Percentiles rank a stretch among this genome's conserved stretches.
Conservation (phyloP, 2,113 vertebrate species). For the Pygoscelis antarcticus region DNA sequence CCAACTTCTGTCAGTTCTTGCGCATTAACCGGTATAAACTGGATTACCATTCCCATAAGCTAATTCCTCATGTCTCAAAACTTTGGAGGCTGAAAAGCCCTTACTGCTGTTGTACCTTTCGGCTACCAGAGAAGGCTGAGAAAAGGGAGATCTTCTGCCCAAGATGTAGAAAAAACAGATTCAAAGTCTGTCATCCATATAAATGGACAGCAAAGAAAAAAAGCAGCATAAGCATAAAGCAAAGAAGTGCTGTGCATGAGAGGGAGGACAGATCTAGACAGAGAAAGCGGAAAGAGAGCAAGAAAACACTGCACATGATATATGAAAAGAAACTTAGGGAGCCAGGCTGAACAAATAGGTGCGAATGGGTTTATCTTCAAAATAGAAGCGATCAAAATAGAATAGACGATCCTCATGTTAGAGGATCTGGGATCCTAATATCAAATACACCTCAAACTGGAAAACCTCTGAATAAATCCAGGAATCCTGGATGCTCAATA, state of each 20-base stretch:
- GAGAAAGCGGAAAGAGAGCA: not conserved
- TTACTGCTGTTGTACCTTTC: not conserved
- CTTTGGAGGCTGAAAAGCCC: not conserved
- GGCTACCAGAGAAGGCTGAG: not conserved
- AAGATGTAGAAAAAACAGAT: not conserved
- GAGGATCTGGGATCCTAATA: not conserved
- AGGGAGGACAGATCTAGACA: no score
- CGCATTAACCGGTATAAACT: not conserved
- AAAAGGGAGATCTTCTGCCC: not conserved
- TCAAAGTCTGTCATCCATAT: rapidly evolving
- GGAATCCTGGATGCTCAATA: not conserved
- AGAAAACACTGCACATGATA: not conserved
- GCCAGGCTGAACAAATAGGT: not conserved
- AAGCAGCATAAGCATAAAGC: not conserved
- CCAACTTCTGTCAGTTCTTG: not conserved
- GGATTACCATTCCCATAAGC: not conserved
- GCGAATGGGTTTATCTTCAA: not conserved
- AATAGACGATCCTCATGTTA: rapidly evolving
- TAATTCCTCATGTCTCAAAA: not conserved
- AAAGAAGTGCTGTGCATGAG: not conserved
- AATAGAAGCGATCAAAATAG: no score
- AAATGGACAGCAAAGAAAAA: not conserved
- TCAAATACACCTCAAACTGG: not conserved
- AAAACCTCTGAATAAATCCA: not conserved
- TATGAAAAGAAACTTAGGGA: not conserved